Evolutionary conservation across 1,140 invertebrate genomes (phyloP).

Genomic region (Polypedilum vanderplanki): DNA sequence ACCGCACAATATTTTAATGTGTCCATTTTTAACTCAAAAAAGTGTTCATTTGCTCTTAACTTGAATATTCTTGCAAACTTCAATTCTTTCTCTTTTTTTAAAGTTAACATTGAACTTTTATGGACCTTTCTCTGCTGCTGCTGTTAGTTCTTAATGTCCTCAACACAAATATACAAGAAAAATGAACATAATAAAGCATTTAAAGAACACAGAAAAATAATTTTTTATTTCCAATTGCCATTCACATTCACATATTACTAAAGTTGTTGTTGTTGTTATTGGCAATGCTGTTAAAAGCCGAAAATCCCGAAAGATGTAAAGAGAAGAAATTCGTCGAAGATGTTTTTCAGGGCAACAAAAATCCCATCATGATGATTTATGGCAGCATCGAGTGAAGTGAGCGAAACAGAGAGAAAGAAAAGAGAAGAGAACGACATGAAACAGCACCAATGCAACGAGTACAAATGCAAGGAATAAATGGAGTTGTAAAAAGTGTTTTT

Average conservation of each 20-base stretch:
- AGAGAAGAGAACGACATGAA: neutral
- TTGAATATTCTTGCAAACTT: too few relatives aligned
- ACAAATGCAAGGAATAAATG: neutral
- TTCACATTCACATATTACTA: neutral
- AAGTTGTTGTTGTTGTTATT: neutral
- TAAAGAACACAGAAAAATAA: neutral
- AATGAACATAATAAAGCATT: constrained; percentile 19
- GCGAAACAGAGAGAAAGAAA: neutral
- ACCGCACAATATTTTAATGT: constrained; percentile 13
- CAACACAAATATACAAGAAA: constrained; percentile 4
- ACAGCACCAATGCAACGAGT: too few relatives aligned
- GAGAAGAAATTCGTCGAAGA: neutral
- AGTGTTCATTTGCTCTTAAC: neutral
- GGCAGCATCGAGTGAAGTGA: constrained; percentile 15
- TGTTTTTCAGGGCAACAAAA: constrained; percentile 12
- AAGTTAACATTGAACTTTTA: constrained; percentile 19
- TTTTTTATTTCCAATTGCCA: constrained; percentile 15
- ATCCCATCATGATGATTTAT: constrained; percentile 18
- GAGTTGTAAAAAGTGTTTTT: neutral
- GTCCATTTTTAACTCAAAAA: neutral
- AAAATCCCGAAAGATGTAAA: constrained; percentile 13
- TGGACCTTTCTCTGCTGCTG: neutral
- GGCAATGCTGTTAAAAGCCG: neutral
- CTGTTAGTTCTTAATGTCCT: constrained; percentile 8
- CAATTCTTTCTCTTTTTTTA: too few relatives aligned